Conservation (phyloP, 2,113 vertebrate genomes). For the Plestiodon gilberti region DNA sequence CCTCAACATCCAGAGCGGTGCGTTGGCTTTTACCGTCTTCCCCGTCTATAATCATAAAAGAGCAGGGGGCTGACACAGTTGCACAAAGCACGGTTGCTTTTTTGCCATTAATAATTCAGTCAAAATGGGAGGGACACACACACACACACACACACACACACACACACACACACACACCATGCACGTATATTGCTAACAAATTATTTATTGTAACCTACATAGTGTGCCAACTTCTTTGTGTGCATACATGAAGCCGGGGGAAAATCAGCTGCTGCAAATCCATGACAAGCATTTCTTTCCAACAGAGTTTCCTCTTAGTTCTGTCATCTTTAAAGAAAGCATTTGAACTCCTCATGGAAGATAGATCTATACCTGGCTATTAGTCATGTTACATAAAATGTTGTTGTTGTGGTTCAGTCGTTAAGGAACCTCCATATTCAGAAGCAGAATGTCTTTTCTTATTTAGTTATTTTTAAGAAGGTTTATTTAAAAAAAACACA, state of each 20-base stretch:
- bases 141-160: not conserved
- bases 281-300: not conserved
- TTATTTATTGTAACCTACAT: slow-evolving; percentile 35
- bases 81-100: not conserved
- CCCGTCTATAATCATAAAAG: not conserved
- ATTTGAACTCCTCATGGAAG: not conserved
- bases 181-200: not conserved
- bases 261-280: not conserved
- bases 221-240: not conserved
- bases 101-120: slow-evolving; percentile 12
- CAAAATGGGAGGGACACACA: not conserved
- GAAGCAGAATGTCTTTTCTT: too few species aligned
- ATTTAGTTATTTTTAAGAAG: too few species aligned
- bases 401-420: too few species aligned
- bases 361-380: not conserved
- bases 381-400: not conserved
- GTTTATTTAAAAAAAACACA: too few species aligned
- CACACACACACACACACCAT: not conserved
- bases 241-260: not conserved
- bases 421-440: too few species aligned
- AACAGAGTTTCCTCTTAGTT: not conserved
- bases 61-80: not conserved
- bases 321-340: not conserved
- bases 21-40: slow-evolving; percentile 49
- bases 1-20: slow-evolving; percentile 96